Conservation (phyloP, 2,797 vertebrate genomes). For the Lophotriccus pileatus region DNA sequence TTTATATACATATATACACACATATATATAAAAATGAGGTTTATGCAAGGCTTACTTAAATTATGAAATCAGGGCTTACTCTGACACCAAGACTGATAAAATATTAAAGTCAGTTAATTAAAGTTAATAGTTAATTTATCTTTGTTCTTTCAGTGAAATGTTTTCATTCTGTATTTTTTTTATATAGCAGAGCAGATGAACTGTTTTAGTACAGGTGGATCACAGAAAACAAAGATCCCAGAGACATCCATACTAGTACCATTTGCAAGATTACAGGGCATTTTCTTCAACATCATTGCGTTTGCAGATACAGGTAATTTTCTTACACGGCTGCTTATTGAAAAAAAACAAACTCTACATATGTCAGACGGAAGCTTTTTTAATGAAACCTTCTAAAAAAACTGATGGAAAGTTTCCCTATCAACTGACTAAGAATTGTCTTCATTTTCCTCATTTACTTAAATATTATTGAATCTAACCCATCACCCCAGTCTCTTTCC, state of each 20-base stretch:
- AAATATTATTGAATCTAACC: neutral
- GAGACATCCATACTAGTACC: neutral
- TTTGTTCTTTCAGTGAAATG: neutral
- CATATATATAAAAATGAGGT: neutral
- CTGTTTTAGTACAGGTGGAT: neutral
- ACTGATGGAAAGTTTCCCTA: neutral
- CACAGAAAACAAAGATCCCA: neutral
- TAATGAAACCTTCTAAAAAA: neutral
- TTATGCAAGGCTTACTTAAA: neutral
- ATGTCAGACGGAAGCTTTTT: neutral
- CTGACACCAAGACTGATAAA: neutral
- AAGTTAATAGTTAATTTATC: neutral
- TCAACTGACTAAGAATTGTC: neutral
- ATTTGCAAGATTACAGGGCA: neutral
- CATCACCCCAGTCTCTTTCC: neutral
- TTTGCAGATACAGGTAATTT: neutral
- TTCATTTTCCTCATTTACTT: neutral
- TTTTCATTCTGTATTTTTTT: neutral
- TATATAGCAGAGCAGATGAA: neutral
- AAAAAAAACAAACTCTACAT: neutral
- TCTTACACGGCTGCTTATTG: rapidly evolving
- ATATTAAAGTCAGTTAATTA: neutral
- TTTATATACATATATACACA: too few species aligned
- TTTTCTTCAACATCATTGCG: neutral
- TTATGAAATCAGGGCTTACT: neutral